A percentile compares a stretch with the other conserved stretches of the same genome.
These are phyloP conservation scores for Cephus rjabovi DNA, from an alignment of 2,888 invertebrate genomes.

Conservation along the genomic window DNA sequence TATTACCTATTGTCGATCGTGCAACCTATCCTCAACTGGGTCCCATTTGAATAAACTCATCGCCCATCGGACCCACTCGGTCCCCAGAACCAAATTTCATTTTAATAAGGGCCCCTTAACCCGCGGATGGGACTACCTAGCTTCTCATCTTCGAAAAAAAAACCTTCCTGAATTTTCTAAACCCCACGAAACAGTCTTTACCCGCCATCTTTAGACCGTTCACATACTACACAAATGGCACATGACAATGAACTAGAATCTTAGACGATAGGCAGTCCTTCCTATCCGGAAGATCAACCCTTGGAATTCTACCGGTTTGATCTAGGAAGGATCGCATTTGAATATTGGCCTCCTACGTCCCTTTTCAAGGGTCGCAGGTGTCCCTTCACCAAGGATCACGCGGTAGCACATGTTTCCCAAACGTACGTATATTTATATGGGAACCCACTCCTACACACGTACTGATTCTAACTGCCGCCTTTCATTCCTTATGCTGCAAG, in stretches of 20 bases:
- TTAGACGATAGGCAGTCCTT: neutral
- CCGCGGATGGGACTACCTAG: neutral
- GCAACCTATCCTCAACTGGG: neutral
- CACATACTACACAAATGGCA: neutral
- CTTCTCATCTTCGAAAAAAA: neutral
- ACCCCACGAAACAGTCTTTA: neutral
- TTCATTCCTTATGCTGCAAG: constrained; percentile 10
- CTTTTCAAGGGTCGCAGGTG: constrained; percentile 51
- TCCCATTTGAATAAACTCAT: neutral
- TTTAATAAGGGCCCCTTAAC: neutral
- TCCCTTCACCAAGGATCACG: neutral
- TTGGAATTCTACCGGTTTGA: neutral
- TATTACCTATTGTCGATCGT: constrained; percentile 4
- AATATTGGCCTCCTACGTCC: constrained; percentile 58
- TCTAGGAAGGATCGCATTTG: constrained; percentile 45
- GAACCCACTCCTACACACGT: constrained; percentile 21
- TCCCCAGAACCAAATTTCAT: neutral
- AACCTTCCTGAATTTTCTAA: neutral
- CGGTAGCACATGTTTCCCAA: constrained; percentile 8
- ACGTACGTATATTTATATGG: constrained; percentile 39
- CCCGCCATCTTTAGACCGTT: neutral
- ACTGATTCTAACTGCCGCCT: constrained; percentile 19
- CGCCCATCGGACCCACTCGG: neutral
- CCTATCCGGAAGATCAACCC: neutral
- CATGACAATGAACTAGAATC: neutral